Base-by-base conservation (phyloP, 2,888 invertebrate species). In the Drosophila merina region DNA sequence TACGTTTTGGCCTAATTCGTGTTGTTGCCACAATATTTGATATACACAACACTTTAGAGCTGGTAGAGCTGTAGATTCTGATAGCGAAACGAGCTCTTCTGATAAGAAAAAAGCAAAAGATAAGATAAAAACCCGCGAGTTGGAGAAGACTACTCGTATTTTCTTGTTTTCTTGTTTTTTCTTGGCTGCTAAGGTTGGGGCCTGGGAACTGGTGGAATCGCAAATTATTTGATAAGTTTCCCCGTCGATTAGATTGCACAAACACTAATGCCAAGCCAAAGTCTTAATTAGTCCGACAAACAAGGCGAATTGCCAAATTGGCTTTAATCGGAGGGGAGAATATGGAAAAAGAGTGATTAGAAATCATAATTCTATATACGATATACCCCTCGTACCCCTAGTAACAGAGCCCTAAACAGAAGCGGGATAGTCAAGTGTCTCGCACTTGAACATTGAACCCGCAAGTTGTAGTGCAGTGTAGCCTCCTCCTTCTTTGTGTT, bases 251-350 rank as follows among this genome's bases (percentile, higher is more conserved):
- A 88, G 84, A 84, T 84, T 74, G 62, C 77, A 59, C 60, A 72
- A 54, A 74, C 62, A 64, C 57, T 59, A 45, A 62, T 49, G 49
- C 38, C 72, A 69, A 49, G 66, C 69, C 71, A 74, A 68, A 70
- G 77, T 58, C 79, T 79, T 84, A 84, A 84, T 84, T 88, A 83
- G 77, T 64, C 77, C 70, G 51, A 62, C 77, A 79, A 84, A 86
- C 86, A 86, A 68, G 59, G 54, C 72, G 72, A 71, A 74, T 86
- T 77, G 87, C 75, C 87, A 48, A 84, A 86, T 83, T 73, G 64
- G 33, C n/a, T 72, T 73, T 77, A 74, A 77, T 77, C 75, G 20
- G 25, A 6, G 25, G 6, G 14, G 14, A 14, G 10, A 12, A 10
- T 20, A 12, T 38, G 33, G 14, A 14, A 14, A 36, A 0, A 28